These are phyloP conservation scores for Apotomis turbidana DNA, from an alignment of 2,888 invertebrate genomes.

Conservation along the genomic window DNA sequence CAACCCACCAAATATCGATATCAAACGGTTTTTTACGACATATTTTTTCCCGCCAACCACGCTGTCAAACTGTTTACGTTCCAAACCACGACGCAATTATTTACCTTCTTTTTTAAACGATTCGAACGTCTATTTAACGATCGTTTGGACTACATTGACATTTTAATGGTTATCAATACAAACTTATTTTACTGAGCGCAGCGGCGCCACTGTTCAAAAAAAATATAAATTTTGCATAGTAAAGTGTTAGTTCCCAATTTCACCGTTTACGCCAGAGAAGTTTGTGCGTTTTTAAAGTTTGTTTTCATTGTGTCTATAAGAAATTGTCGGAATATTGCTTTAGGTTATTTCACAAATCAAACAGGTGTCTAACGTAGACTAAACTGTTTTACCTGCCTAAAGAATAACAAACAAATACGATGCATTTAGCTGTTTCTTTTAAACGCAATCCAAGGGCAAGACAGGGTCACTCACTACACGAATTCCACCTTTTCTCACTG, in stretches of 20 bases:
- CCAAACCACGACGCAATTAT: slow-evolving; percentile 11
- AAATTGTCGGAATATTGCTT: slow-evolving; percentile 6
- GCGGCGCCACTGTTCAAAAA: neutral
- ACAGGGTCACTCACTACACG: too few relatives aligned
- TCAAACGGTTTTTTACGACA: slow-evolving; percentile 22
- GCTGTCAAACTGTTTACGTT: slow-evolving; percentile 19
- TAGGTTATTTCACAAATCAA: slow-evolving; percentile 2
- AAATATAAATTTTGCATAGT: neutral
- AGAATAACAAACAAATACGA: slow-evolving; percentile 2
- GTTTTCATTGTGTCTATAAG: slow-evolving; percentile 1
- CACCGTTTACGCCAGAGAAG: neutral
- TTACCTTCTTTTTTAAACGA: slow-evolving; percentile 21
- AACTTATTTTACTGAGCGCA: slow-evolving; percentile 3
- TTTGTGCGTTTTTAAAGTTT: slow-evolving; percentile 13
- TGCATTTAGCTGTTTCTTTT: neutral
- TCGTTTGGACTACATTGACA: slow-evolving; percentile 19
- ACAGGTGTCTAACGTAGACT: slow-evolving; percentile 24
- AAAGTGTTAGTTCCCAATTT: neutral
- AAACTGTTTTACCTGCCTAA: slow-evolving; percentile 15
- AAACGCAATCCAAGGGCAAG: too few relatives aligned
- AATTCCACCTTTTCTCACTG: too few relatives aligned
- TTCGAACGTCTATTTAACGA: slow-evolving; percentile 23
- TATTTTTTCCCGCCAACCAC: slow-evolving; percentile 20
- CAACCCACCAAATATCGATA: slow-evolving; percentile 18
- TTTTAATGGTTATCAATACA: slow-evolving; percentile 19